Percentiles rank a stretch among this genome's conserved stretches.
phyloP scores from a whole-genome alignment of 2,797 vertebrate genomes.

The Notamacropus eugenii region DNA sequence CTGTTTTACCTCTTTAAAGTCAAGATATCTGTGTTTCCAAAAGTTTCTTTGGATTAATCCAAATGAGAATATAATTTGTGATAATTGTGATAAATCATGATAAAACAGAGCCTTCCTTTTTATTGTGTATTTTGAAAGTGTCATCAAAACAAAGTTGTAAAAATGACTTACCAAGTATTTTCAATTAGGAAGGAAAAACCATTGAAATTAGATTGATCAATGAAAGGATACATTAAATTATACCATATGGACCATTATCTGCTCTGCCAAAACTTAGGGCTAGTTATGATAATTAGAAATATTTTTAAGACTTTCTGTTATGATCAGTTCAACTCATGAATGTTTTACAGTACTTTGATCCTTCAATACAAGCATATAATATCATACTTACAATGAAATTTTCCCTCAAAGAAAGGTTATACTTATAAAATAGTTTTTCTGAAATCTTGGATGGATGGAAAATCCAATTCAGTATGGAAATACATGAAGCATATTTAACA shows the following conservation, averaged over 20 bases:
- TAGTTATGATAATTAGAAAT: conserved; percentile 3
- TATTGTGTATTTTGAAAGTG: neutral
- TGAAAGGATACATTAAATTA: conserved; percentile 17
- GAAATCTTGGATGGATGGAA: neutral
- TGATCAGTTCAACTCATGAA: conserved; percentile 5
- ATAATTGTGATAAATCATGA: too few relatives aligned
- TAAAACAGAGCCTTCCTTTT: too few relatives aligned
- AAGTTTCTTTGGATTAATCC: too few relatives aligned
- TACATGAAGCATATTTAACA: conserved; percentile 26
- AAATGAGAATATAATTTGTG: too few relatives aligned
- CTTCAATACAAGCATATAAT: conserved; percentile 5
- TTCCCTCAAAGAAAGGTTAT: neutral
- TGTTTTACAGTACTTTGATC: neutral
- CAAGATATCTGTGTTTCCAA: too few relatives aligned
- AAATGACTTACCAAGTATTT: neutral
- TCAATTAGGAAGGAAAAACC: neutral
- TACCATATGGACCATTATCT: neutral
- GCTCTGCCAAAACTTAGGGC: neutral
- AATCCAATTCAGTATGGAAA: neutral
- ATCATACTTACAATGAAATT: neutral
- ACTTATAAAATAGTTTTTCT: neutral
- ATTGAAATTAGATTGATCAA: neutral
- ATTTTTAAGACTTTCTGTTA: neutral
- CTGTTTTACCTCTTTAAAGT: too few relatives aligned
- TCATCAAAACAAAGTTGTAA: conserved; percentile 11